A percentile compares a stretch with the other conserved stretches of the same genome.
phyloP scores from a whole-genome alignment of 2,797 vertebrate species.

The Rhinella marina region DNA sequence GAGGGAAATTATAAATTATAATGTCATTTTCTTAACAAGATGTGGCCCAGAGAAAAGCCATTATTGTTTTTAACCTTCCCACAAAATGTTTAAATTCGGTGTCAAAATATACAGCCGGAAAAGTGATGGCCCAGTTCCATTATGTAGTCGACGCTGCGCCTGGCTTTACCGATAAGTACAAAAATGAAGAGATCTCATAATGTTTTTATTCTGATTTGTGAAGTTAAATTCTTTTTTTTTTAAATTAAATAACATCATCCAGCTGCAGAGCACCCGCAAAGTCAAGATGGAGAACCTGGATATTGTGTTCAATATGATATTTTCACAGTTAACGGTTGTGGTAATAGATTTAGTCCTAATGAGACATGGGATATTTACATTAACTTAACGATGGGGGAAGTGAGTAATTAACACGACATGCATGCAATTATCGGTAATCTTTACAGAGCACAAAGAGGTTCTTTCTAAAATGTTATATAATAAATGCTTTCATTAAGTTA shows the following conservation, averaged over 20 bases:
- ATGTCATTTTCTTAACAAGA: not conserved
- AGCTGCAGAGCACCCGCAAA: not conserved
- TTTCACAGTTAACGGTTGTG: not conserved
- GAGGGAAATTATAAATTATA: no score
- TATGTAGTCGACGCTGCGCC: not conserved
- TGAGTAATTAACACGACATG: conserved; percentile 44
- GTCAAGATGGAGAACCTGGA: not conserved
- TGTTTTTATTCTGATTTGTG: not conserved
- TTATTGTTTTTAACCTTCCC: not conserved
- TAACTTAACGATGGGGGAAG: conserved; percentile 19
- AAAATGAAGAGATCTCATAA: not conserved
- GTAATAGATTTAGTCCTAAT: conserved; percentile 12
- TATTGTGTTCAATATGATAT: not conserved
- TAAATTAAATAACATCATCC: not conserved
- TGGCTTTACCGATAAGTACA: conserved; percentile 22
- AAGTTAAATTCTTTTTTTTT: not conserved
- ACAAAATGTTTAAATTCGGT: not conserved
- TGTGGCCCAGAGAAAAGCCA: not conserved
- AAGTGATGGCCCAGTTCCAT: not conserved
- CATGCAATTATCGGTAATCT: conserved; percentile 26
- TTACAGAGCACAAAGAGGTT: conserved; percentile 19
- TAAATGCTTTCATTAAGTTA: not conserved
- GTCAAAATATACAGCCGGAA: not conserved
- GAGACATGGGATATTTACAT: conserved; percentile 15
- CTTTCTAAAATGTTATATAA: conserved; percentile 39